A percentile compares a stretch with the other conserved stretches of the same genome.
phyloP scores from a whole-genome alignment of 2,113 vertebrate species.

The Varanus komodoensis region DNA sequence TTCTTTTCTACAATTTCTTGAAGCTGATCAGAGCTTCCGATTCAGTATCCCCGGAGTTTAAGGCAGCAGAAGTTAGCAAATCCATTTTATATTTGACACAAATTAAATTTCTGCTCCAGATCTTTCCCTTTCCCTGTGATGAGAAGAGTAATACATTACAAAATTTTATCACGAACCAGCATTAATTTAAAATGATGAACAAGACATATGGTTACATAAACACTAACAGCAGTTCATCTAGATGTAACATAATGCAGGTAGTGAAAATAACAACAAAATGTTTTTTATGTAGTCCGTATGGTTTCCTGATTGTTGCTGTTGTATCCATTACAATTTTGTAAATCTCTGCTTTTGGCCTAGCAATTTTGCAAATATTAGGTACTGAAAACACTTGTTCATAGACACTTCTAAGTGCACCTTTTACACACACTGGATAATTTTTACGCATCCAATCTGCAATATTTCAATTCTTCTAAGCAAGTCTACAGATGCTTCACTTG shows the following conservation, averaged over 20 bases:
- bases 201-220: slow-evolving; percentile 16
- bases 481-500: background rate
- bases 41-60: slow-evolving; percentile 58
- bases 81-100: slow-evolving; percentile 51
- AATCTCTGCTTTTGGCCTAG: slow-evolving; percentile 20
- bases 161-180: slow-evolving; percentile 24
- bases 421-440: background rate
- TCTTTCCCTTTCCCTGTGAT: background rate
- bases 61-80: slow-evolving; percentile 40
- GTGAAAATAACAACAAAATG: background rate
- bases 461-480: background rate
- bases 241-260: slow-evolving; percentile 35
- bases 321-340: background rate
- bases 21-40: slow-evolving; percentile 38
- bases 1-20: slow-evolving; percentile 53
- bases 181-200: slow-evolving; percentile 43
- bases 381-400: background rate
- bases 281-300: background rate
- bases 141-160: slow-evolving; percentile 2
- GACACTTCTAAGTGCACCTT: background rate
- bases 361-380: background rate
- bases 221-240: slow-evolving; percentile 28
- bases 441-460: background rate
- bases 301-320: background rate
- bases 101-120: slow-evolving; percentile 56